Percentiles rank a stretch among this genome's conserved stretches.
Evolutionary conservation across 2,888 invertebrate species (phyloP).

Genomic region (Lymantria dispar): DNA sequence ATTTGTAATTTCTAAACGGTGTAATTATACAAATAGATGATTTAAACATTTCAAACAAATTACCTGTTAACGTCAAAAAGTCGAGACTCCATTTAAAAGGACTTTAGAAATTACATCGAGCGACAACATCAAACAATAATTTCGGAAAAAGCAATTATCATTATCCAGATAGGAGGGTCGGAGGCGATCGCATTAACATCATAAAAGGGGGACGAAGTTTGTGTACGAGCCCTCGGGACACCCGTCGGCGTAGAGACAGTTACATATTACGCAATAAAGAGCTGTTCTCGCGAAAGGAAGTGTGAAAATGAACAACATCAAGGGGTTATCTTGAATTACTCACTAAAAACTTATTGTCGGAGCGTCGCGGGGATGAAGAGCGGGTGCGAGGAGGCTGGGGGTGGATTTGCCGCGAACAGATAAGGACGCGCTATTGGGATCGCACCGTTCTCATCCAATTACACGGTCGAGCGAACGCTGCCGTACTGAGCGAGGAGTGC

Average conservation of each 20-base stretch:
- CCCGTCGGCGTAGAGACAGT: conserved; percentile 77
- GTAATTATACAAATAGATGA: conserved; percentile 15
- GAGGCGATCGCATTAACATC: conserved; percentile 79
- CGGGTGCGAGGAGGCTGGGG: conserved; percentile 45
- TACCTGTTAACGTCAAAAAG: conserved; percentile 60
- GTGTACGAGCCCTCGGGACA: conserved; percentile 71
- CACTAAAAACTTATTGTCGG: conserved; percentile 81
- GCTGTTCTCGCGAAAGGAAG: conserved; percentile 83
- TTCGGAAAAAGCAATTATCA: conserved; percentile 81
- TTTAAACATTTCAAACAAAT: conserved; percentile 44
- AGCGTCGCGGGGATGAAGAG: conserved; percentile 43
- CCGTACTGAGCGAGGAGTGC: conserved; percentile 53
- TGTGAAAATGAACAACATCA: conserved; percentile 83
- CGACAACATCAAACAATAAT: conserved; percentile 82
- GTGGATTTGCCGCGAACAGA: conserved; percentile 80
- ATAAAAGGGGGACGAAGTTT: conserved; percentile 78
- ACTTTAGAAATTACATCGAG: conserved; percentile 61
- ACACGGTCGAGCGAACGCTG: conserved; percentile 79
- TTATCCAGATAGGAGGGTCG: conserved; percentile 77
- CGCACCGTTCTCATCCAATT: conserved; percentile 82
- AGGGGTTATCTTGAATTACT: conserved; percentile 83
- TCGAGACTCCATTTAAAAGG: conserved; percentile 55
- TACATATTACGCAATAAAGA: conserved; percentile 82
- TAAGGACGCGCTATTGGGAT: conserved; percentile 82
- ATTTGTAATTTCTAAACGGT: conserved; percentile 1